Evolutionary conservation across 2,113 vertebrate genomes (phyloP).

Genomic region (Poecilia latipinna): DNA sequence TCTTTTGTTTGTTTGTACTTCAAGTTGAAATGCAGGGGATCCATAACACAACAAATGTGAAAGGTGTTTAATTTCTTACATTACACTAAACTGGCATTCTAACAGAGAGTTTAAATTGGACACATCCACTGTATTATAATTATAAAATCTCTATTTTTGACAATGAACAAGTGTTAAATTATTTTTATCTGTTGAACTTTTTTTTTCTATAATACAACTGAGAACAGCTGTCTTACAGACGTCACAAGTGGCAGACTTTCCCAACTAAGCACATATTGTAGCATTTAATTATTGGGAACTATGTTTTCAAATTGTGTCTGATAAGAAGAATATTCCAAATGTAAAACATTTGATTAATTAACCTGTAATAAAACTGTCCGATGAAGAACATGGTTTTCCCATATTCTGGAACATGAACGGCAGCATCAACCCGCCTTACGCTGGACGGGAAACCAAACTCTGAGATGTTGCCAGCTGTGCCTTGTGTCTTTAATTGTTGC

Average conservation of each 20-base stretch:
- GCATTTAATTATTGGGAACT: background rate
- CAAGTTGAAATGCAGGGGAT: too few species aligned
- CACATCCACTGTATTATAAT: too few species aligned
- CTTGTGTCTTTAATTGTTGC: constrained; percentile 63
- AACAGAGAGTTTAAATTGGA: too few species aligned
- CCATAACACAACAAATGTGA: too few species aligned
- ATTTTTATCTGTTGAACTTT: too few species aligned
- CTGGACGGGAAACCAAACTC: constrained; percentile 68
- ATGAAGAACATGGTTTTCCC: constrained; percentile 74
- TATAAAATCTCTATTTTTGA: too few species aligned
- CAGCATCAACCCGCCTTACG: constrained; percentile 69
- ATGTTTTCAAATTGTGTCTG: background rate
- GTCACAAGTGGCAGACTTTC: background rate
- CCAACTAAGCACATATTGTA: background rate
- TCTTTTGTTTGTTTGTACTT: too few species aligned
- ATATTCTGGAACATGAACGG: constrained; percentile 60
- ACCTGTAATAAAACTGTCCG: constrained; percentile 75
- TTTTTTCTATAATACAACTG: too few species aligned
- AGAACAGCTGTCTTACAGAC: background rate
- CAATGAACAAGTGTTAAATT: too few species aligned
- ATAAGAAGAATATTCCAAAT: background rate
- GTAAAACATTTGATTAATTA: background rate
- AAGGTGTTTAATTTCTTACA: too few species aligned
- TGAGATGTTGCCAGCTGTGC: constrained; percentile 64
- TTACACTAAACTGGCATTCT: too few species aligned